Conservation (phyloP, 2,888 invertebrate genomes). For the Aleiodes leptofemur region DNA sequence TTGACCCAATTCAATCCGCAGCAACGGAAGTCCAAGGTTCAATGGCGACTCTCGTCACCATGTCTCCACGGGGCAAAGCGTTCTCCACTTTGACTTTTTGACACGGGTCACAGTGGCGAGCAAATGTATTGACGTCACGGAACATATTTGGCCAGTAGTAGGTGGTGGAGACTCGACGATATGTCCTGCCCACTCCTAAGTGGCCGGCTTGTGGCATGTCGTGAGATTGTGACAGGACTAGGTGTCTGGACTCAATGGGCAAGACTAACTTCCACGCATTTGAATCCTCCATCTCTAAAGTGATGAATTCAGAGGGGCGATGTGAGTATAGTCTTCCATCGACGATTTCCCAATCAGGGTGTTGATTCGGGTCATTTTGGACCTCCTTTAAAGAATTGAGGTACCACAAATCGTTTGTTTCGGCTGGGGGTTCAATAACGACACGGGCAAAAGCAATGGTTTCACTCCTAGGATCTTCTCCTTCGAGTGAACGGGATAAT, state of each 20-base stretch:
- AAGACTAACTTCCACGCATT: constrained; percentile 4
- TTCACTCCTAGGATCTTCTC: background rate
- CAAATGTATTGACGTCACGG: too few species aligned
- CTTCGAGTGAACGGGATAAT: background rate
- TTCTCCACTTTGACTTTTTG: too few species aligned
- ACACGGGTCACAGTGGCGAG: too few species aligned
- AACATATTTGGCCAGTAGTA: too few species aligned
- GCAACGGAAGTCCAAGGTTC: background rate
- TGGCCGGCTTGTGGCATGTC: too few species aligned
- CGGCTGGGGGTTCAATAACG: background rate
- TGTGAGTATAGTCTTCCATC: background rate
- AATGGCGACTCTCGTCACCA: too few species aligned
- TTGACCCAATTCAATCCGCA: background rate
- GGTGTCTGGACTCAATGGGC: background rate
- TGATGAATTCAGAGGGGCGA: background rate
- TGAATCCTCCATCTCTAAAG: background rate
- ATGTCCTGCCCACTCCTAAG: too few species aligned
- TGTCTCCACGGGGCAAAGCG: too few species aligned
- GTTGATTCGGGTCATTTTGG: background rate
- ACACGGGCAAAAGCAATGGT: background rate
- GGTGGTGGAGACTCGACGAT: too few species aligned
- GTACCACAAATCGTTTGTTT: background rate
- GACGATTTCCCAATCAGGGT: background rate
- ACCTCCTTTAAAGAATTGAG: background rate
- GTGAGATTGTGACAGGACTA: background rate